Percentiles rank a stretch among this genome's conserved stretches.
phyloP scores from a whole-genome alignment of 2,888 invertebrate genomes.

The Resseliella maxima region DNA sequence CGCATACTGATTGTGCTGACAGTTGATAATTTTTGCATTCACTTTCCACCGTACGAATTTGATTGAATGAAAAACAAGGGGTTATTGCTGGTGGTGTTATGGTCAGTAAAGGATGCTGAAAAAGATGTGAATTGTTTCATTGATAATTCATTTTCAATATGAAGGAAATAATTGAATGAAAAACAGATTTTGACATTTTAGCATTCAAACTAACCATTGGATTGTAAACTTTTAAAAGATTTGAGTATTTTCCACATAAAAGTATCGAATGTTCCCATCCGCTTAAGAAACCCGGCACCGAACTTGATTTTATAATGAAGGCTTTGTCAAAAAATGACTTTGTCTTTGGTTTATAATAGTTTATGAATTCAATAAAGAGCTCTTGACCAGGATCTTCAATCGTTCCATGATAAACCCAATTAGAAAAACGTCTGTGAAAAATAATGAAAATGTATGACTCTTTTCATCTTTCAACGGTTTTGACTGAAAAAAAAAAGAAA shows the following conservation, averaged over 20 bases:
- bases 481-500: neutral
- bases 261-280: slow-evolving; percentile 75
- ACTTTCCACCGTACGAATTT: slow-evolving; percentile 61
- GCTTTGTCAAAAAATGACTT: slow-evolving; percentile 67
- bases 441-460: no score
- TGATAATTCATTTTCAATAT: neutral
- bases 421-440: slow-evolving; percentile 70
- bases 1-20: slow-evolving; percentile 66
- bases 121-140: neutral
- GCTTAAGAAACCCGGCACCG: slow-evolving; percentile 76
- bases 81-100: slow-evolving; percentile 63
- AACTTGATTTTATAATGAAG: slow-evolving; percentile 63
- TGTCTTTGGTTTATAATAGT: slow-evolving; percentile 63
- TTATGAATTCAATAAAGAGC: slow-evolving; percentile 76
- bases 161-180: neutral
- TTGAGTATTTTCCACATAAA: slow-evolving; percentile 80
- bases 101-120: slow-evolving; percentile 64
- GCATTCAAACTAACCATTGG: slow-evolving; percentile 71
- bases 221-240: slow-evolving; percentile 77
- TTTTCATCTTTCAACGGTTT: no score
- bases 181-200: neutral
- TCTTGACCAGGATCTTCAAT: slow-evolving; percentile 84
- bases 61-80: slow-evolving; percentile 64
- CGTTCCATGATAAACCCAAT: slow-evolving; percentile 88
- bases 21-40: slow-evolving; percentile 62